These are phyloP conservation scores for Steinernema carpocapsae DNA, from an alignment of 2,888 invertebrate species.

Conservation along the genomic window DNA sequence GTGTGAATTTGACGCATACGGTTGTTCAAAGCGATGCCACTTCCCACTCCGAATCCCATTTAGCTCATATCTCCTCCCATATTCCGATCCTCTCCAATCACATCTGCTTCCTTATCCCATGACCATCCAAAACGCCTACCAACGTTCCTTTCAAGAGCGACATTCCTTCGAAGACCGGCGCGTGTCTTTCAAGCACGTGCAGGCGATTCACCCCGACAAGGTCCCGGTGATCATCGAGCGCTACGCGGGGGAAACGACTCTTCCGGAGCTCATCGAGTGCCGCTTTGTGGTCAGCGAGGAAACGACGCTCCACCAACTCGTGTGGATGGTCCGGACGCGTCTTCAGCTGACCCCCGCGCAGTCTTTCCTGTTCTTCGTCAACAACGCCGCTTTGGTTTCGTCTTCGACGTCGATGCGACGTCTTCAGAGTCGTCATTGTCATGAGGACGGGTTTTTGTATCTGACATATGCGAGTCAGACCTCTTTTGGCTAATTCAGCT, in stretches of 20 bases:
- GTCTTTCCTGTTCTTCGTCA: neutral
- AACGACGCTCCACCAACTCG: neutral
- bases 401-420: neutral
- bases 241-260: neutral
- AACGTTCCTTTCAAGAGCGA: neutral
- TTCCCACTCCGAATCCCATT: too few relatives aligned
- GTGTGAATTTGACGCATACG: too few relatives aligned
- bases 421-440: neutral
- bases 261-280: neutral
- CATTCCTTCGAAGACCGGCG: neutral
- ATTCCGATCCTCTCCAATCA: too few relatives aligned
- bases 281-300: neutral
- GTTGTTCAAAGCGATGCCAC: too few relatives aligned
- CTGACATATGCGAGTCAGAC: conserved; percentile 6
- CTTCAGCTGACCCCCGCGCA: neutral
- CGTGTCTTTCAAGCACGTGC: neutral
- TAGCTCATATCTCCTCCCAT: too few relatives aligned
- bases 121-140: too few relatives aligned
- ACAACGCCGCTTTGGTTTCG: neutral
- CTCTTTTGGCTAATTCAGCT: neutral
- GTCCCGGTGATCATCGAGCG: conserved; percentile 20
- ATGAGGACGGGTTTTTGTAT: conserved; percentile 9
- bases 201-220: neutral
- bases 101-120: too few relatives aligned
- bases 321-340: neutral